Evolutionary conservation across 2,797 vertebrate species (phyloP).

Genomic region (Anas capensis): DNA sequence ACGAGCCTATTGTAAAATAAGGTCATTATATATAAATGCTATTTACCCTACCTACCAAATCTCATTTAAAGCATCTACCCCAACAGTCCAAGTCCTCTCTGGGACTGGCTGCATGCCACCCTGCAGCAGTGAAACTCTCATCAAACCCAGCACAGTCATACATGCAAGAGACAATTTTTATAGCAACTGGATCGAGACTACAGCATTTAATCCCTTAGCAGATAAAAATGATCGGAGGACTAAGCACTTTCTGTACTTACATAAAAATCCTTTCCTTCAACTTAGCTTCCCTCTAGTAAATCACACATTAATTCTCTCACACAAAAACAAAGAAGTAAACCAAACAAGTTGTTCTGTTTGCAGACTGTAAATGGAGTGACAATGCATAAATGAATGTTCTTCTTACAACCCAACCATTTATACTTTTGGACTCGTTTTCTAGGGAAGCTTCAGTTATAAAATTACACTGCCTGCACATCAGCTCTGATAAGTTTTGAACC

Average conservation of each 20-base stretch:
- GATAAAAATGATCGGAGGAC: slow-evolving; percentile 30
- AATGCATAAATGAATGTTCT: neutral
- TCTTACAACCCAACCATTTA: neutral
- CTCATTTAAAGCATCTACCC: neutral
- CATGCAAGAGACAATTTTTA: neutral
- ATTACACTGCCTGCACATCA: neutral
- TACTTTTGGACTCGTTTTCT: neutral
- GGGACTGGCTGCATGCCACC: neutral
- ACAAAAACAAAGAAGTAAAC: neutral
- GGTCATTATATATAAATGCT: neutral
- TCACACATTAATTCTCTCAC: slow-evolving; percentile 2
- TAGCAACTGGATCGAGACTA: neutral
- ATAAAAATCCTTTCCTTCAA: slow-evolving; percentile 37
- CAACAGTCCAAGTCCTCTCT: neutral
- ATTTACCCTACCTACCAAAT: neutral
- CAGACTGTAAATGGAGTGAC: neutral
- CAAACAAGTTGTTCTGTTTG: slow-evolving; percentile 1
- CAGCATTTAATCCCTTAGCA: slow-evolving; percentile 26
- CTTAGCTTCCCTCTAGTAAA: slow-evolving; percentile 10
- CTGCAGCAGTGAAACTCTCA: neutral
- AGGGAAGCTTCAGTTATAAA: neutral
- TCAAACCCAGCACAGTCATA: neutral
- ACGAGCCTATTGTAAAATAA: neutral
- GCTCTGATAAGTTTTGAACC: neutral
- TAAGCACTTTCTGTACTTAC: slow-evolving; percentile 32